A percentile compares a stretch with the other conserved stretches of the same genome.
phyloP scores from a whole-genome alignment of 1,140 invertebrate genomes.

The Tetragnatha versicolor region DNA sequence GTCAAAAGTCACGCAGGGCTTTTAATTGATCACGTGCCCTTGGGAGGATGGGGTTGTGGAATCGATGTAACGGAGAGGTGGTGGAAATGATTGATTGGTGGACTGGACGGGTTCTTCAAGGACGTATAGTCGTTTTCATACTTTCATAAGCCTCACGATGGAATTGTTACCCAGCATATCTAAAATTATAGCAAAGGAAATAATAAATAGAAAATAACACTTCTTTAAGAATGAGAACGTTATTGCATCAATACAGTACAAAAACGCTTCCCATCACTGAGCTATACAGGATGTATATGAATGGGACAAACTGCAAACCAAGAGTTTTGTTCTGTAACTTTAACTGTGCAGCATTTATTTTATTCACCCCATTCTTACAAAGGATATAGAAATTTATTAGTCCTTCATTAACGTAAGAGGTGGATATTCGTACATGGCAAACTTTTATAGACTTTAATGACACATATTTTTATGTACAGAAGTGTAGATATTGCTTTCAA shows the following conservation, averaged over 20 bases:
- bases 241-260: too few relatives aligned
- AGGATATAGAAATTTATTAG: background rate
- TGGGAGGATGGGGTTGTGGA: background rate
- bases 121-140: background rate
- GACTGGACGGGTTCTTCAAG: too few relatives aligned
- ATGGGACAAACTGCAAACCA: too few relatives aligned
- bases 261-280: too few relatives aligned
- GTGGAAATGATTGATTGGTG: background rate
- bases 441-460: background rate
- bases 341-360: background rate
- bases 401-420: background rate
- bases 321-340: background rate
- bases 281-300: too few relatives aligned
- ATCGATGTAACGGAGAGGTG: background rate
- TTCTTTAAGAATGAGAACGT: too few relatives aligned
- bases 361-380: background rate
- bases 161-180: background rate
- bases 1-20: background rate
- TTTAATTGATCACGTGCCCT: background rate
- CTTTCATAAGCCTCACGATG: background rate
- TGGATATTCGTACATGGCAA: background rate
- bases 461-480: background rate
- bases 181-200: background rate
- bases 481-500: background rate
- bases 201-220: too few relatives aligned